Conservation (phyloP, 2,888 invertebrate species). For the Onthophagus sagittarius region DNA sequence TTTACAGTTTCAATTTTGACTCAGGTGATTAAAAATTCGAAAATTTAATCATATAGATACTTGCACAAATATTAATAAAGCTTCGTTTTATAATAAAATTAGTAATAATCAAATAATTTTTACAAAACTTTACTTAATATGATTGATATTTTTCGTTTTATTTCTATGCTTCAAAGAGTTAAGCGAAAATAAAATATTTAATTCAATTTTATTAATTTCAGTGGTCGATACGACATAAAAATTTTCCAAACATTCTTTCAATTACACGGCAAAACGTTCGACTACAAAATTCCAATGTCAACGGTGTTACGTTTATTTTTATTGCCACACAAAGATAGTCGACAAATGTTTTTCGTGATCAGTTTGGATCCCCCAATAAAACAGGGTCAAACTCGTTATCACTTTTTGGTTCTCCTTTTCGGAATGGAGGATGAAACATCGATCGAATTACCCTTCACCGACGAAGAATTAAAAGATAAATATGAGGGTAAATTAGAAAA, state of each 20-base stretch:
- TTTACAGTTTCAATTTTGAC: too few relatives aligned
- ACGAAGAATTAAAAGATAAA: slow-evolving; percentile 90
- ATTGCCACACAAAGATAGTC: slow-evolving; percentile 93
- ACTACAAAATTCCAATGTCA: slow-evolving; percentile 98
- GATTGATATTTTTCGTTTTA: too few relatives aligned
- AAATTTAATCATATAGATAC: too few relatives aligned
- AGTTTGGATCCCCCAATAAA: slow-evolving; percentile 98
- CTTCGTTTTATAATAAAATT: too few relatives aligned
- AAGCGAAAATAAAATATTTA: slow-evolving; percentile 3
- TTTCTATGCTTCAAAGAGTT: too few relatives aligned
- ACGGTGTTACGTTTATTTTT: slow-evolving; percentile 92
- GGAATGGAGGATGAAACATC: slow-evolving; percentile 91
- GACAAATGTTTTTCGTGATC: slow-evolving; percentile 98
- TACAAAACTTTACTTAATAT: too few relatives aligned
- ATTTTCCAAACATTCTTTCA: slow-evolving; percentile 89
- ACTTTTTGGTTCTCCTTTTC: slow-evolving; percentile 91
- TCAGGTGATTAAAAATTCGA: too few relatives aligned
- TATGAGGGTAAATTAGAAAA: slow-evolving; percentile 90
- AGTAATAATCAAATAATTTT: too few relatives aligned
- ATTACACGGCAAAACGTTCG: slow-evolving; percentile 97
- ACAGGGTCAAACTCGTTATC: slow-evolving; percentile 98
- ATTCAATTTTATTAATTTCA: slow-evolving; percentile 55
- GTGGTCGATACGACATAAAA: slow-evolving; percentile 96
- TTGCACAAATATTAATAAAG: too few relatives aligned
- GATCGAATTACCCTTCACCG: slow-evolving; percentile 85